Evolutionary conservation across 2,113 vertebrate species (phyloP).

Genomic region (Oxyruncus cristatus): DNA sequence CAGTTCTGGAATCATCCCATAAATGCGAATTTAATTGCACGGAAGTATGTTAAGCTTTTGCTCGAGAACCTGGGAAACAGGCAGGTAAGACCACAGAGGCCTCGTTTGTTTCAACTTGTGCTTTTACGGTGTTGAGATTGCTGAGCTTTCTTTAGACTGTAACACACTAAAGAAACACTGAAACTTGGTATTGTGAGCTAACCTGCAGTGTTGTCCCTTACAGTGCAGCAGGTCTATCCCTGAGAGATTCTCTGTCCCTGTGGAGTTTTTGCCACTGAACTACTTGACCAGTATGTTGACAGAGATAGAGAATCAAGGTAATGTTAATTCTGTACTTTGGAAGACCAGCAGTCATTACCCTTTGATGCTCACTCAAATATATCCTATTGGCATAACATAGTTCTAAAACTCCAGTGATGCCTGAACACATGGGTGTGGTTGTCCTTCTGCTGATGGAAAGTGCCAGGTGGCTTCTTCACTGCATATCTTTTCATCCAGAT

Average conservation of each 20-base stretch:
- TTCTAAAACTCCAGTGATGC: neutral
- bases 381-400: neutral
- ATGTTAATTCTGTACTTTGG: neutral
- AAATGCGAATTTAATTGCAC: conserved; percentile 84
- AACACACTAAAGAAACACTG: neutral
- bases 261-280: conserved; percentile 90
- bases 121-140: neutral
- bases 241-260: conserved; percentile 67
- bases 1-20: conserved; percentile 88
- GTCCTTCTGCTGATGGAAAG: neutral
- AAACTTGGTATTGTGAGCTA: neutral
- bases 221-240: conserved; percentile 71
- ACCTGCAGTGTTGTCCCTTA: conserved; percentile 11
- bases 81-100: conserved; percentile 71
- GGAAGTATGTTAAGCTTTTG: conserved; percentile 79
- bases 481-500: neutral
- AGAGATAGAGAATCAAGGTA: conserved; percentile 85
- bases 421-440: neutral
- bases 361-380: neutral
- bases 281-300: conserved; percentile 83
- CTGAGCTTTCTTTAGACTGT: neutral
- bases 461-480: neutral
- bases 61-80: conserved; percentile 77
- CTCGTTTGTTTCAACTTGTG: neutral
- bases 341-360: neutral